Evolutionary conservation across 2,113 vertebrate species (phyloP).

Genomic region (Tylochromis polylepis): DNA sequence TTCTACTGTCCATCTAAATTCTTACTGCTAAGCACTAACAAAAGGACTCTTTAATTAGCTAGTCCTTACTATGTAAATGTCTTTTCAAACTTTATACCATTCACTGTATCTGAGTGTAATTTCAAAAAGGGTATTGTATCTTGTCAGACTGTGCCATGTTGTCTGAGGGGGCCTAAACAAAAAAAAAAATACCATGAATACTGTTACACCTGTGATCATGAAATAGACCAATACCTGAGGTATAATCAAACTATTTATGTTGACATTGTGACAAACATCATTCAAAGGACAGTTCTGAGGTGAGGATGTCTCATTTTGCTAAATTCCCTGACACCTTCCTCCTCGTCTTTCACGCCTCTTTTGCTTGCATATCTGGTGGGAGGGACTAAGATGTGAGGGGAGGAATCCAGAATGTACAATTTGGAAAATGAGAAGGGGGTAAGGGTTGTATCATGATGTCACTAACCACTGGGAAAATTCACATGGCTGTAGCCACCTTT

Average conservation of each 20-base stretch:
- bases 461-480: background rate
- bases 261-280: background rate
- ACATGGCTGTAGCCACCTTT: background rate
- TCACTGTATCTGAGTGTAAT: background rate
- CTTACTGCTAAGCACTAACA: fast-evolving
- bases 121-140: background rate
- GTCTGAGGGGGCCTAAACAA: background rate
- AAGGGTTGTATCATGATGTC: background rate
- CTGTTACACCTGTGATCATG: background rate
- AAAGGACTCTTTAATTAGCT: background rate
- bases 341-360: background rate
- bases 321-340: background rate
- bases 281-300: background rate
- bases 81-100: background rate
- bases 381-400: background rate
- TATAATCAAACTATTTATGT: background rate
- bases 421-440: background rate
- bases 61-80: background rate
- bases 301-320: background rate
- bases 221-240: background rate
- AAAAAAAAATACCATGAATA: fast-evolving
- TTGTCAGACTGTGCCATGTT: background rate
- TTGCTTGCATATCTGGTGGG: background rate
- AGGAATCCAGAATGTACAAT: background rate
- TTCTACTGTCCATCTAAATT: too few species aligned